Conservation (phyloP, 2,888 invertebrate species). For the Abrostola tripartita region DNA sequence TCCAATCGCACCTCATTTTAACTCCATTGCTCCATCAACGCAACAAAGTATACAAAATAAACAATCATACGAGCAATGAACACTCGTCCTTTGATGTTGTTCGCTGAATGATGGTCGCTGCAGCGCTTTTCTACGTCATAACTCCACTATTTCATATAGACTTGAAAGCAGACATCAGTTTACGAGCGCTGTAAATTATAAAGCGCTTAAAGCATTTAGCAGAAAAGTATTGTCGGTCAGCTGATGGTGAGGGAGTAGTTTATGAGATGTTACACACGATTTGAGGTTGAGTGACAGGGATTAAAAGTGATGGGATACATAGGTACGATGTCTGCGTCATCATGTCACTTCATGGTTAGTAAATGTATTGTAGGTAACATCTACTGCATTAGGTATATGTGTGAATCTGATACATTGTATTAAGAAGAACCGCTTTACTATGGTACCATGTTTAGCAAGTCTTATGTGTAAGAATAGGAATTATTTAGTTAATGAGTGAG, state of each 20-base stretch:
- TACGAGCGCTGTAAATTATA: constrained; percentile 79
- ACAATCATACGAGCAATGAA: constrained; percentile 65
- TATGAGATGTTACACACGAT: constrained; percentile 49
- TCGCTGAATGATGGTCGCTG: constrained; percentile 67
- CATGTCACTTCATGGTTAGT: not conserved
- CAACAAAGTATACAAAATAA: constrained; percentile 78
- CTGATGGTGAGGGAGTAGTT: constrained; percentile 66
- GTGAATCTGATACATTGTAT: too few species aligned
- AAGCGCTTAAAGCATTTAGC: constrained; percentile 60
- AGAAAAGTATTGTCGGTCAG: constrained; percentile 66
- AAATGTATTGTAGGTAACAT: too few species aligned
- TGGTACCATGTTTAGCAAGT: too few species aligned
- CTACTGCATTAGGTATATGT: too few species aligned
- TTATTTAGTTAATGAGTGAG: too few species aligned
- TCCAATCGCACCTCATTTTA: constrained; percentile 54
- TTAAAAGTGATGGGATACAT: constrained; percentile 8
- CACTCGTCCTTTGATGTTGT: constrained; percentile 71
- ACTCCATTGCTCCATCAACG: constrained; percentile 61
- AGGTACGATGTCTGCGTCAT: not conserved
- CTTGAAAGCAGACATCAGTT: constrained; percentile 77
- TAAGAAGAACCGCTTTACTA: too few species aligned
- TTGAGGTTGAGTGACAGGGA: constrained; percentile 42
- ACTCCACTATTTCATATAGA: constrained; percentile 65
- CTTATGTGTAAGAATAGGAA: too few species aligned
- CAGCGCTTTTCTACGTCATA: constrained; percentile 61